Evolutionary conservation across 2,113 vertebrate species (phyloP), one percentile per base, ranked within the genome.

Genomic region (Prionailurus viverrinus): DNA sequence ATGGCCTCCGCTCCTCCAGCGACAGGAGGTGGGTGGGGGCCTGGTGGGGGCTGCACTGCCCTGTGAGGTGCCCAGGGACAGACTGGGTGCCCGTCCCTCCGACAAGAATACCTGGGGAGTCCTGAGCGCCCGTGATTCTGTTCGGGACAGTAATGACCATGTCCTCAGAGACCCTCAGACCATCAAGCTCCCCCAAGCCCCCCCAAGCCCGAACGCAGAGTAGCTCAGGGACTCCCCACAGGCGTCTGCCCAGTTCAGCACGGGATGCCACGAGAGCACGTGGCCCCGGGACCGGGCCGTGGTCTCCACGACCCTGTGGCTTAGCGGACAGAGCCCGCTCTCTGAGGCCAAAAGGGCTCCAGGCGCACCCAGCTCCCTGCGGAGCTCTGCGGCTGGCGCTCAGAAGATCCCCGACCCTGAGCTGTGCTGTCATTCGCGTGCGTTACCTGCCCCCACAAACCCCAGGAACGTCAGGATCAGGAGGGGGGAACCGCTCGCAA

Each of bases 401-500:
- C 0, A 1, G 41, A 16, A 36, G 85, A 0, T 23, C 55, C 39
- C n/a, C 36, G 45, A 0, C 14, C 18, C 19, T 0, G 11, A 68
- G 53, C 65, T 0, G 7, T 0, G 15, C 18, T 21, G 3, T 7
- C 25, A 3, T 6, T 25, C 7, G 1, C 33, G 86, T 80, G 65
- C 85, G 69, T 97, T 98, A 99, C 99, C 99, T 98, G 99, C 98
- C 98, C 99, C 99, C 89, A 99, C 99, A 97, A 99, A 99, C 94
- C 99, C 98, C 98, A 99, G 98, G 93, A 99, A 99, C 19, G 99
- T 99, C 90, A 99, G 99, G 98, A 99, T 99, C 95, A 99, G 99
- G 45, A 99, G 99, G 4, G 99, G 99, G 13, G 99, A 99, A 86
- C 99, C 99, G 18, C 99, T 99, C 98, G 99, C 99, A 27, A 99